Base-by-base conservation (phyloP, 2,888 invertebrate genomes). In the Chloroclystis v-ata region DNA sequence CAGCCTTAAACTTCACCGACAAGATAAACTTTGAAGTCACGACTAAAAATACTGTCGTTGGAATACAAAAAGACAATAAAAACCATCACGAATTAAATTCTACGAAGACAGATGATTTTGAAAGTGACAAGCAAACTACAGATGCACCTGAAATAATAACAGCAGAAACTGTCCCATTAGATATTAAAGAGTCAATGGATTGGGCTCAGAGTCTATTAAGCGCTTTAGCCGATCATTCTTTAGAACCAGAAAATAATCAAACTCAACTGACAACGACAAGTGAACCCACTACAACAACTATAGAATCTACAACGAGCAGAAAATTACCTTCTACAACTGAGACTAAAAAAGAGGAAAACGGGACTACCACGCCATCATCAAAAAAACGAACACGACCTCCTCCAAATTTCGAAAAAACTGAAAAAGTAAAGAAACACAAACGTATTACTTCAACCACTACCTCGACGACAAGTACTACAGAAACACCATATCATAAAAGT, bases 181-280 rank as follows among this genome's bases (percentile, higher is more conserved):
- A 76, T 35, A 72, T 72, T 26, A 60, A 60, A 9, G 69, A 69
- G 39, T 52, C 66, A 1, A 65, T 79, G 61, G 65, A 78, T 49
- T 85, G 84, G 84, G 78, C 78, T 5, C 80, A 78, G 46, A 49
- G 43, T 41, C 47, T 82, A 52, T 61, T 87, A 44, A 73, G 78
- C 38, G 80, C 82, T 12, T 82, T 85, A 54, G 69, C 74, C 20
- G 82, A 78, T 86, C 85, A 5, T 82, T 83, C 85, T 6, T 80
- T 82, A 0, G 60, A 75, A 25, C 78, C 67, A 51, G 68, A 67
- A 10, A 66, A 30, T 4, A 46, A 52, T 43, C 32, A 47, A 16
- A 54, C 54, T 12, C 72, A 69, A 57, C 69, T 56, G 14, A 72
- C 62, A 7, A 65, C 67, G 4, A 41, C 56, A 20, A 30, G 39